Conservation (phyloP, 1,140 invertebrate genomes). For the Atta colombica region DNA sequence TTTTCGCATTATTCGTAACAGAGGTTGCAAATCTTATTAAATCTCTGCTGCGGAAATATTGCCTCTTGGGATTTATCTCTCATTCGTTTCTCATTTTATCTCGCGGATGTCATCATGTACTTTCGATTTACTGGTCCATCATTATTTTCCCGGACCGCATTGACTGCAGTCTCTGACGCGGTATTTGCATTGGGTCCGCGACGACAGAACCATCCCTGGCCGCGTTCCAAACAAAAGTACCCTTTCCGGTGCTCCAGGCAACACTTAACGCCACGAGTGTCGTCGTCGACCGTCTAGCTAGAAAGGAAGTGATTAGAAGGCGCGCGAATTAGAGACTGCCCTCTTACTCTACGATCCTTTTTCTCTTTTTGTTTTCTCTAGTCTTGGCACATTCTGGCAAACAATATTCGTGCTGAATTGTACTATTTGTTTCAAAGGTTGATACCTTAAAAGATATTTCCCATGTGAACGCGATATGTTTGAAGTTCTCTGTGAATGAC, state of each 20-base stretch:
- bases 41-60: background rate
- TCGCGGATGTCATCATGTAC: conserved; percentile 12
- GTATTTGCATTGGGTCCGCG: conserved; percentile 66
- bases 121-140: conserved; percentile 75
- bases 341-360: conserved; percentile 29
- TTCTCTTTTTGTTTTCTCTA: background rate
- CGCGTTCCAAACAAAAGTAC: conserved; percentile 72
- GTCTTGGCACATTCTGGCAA: background rate
- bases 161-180: conserved; percentile 25
- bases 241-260: conserved; percentile 64
- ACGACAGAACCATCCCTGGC: conserved; percentile 62
- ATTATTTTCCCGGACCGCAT: conserved; percentile 63
- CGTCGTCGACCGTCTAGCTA: conserved; percentile 69
- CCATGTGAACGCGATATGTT: conserved; percentile 35
- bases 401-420: conserved; percentile 26
- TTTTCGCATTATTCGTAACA: background rate
- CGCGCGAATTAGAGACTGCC: conserved; percentile 69
- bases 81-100: conserved; percentile 25
- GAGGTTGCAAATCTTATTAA: background rate
- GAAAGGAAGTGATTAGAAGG: conserved; percentile 71
- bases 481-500: conserved; percentile 25
- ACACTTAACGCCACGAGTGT: conserved; percentile 67
- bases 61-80: background rate
- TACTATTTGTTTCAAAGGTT: conserved; percentile 9
- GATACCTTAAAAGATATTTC: conserved; percentile 30